A percentile compares a stretch with the other conserved stretches of the same genome.
These are phyloP conservation scores for Hirtodrosophila alboralis DNA, from an alignment of 2,888 invertebrate genomes.

Conservation along the genomic window DNA sequence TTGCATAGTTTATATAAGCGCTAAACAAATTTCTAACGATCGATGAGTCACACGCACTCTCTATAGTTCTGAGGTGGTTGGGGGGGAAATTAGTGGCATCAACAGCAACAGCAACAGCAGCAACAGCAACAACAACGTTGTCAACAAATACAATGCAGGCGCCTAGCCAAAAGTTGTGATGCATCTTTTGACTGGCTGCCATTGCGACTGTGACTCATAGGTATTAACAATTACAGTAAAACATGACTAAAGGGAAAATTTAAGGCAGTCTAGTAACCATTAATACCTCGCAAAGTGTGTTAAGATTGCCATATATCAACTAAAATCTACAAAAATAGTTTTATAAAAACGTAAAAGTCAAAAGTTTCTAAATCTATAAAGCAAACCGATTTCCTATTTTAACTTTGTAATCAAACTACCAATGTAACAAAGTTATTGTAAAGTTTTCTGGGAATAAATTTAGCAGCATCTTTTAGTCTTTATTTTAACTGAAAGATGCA, in stretches of 20 bases:
- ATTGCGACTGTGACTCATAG: slow-evolving; percentile 56
- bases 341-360: too few species aligned
- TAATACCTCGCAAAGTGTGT: too few species aligned
- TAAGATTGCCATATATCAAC: too few species aligned
- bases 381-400: too few species aligned
- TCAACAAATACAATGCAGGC: slow-evolving; percentile 77
- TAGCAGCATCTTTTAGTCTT: too few species aligned
- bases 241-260: neutral
- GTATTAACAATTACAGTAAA: slow-evolving; percentile 36
- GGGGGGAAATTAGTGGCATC: slow-evolving; percentile 1
- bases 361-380: too few species aligned
- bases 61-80: neutral
- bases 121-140: slow-evolving; percentile 51
- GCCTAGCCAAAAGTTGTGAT: slow-evolving; percentile 74
- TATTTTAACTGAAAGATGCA: too few species aligned
- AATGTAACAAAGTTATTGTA: too few species aligned
- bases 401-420: too few species aligned
- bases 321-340: too few species aligned
- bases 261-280: too few species aligned
- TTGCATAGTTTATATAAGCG: slow-evolving; percentile 51
- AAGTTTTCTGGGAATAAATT: too few species aligned
- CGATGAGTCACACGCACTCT: slow-evolving; percentile 53
- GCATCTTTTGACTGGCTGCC: slow-evolving; percentile 70
- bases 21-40: slow-evolving; percentile 35
- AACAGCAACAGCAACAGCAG: slow-evolving; percentile 3